Conservation (phyloP, 1,140 invertebrate species). For the Parasteatoda tepidariorum region DNA sequence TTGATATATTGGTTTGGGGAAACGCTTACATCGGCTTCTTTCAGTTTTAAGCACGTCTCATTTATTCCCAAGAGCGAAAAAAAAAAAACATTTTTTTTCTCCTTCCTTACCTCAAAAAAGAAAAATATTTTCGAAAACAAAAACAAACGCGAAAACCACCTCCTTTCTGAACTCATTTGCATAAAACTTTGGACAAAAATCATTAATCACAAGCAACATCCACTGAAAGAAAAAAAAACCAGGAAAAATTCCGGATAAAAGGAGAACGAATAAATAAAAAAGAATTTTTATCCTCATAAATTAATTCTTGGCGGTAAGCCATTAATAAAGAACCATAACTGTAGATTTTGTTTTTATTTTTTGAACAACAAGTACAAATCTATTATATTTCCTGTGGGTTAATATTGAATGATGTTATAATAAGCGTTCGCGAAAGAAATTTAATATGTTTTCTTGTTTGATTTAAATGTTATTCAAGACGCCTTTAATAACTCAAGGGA, state of each 20-base stretch:
- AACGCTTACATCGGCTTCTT: slow-evolving; percentile 2
- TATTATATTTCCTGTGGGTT: background rate
- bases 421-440: background rate
- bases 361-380: background rate
- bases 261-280: background rate
- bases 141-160: background rate
- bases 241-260: background rate
- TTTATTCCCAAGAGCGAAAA: background rate
- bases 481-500: background rate
- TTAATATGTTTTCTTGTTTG: background rate
- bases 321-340: slow-evolving; percentile 5
- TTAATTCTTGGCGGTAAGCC: slow-evolving; percentile 13
- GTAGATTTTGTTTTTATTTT: background rate
- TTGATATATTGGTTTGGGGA: slow-evolving; percentile 7
- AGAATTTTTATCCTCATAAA: slow-evolving; percentile 1
- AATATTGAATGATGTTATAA: slow-evolving; percentile 1
- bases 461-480: slow-evolving; percentile 17
- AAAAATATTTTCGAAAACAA: background rate
- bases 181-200: slow-evolving; percentile 27
- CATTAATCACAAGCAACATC: slow-evolving; percentile 11
- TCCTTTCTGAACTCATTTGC: background rate
- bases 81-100: slow-evolving; percentile 22
- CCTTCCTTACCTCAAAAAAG: background rate
- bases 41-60: background rate
- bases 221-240: background rate